Evolutionary conservation across 2,113 vertebrate species (phyloP), one percentile per base, ranked within the genome.

Genomic region (Tachysurus fulvidraco): DNA sequence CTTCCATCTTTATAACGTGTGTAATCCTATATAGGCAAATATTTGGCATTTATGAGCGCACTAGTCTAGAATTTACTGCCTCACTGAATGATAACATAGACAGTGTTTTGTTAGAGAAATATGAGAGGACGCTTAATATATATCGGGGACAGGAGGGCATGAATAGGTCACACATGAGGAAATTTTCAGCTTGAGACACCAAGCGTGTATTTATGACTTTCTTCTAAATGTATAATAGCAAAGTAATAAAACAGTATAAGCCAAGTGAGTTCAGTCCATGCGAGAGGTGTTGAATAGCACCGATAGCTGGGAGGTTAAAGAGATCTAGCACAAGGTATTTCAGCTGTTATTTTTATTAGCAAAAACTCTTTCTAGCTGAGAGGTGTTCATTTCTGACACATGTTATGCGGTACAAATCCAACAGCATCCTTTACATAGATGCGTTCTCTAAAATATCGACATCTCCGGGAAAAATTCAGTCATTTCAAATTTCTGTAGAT

Each of bases 11-110:
- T 79, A 85, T 65, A 88, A 67, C 30, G 21, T 2, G 0, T 80
- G 89, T 89, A 90, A 89, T 85, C 76, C 57, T 87, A 89, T 83
- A 89, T 89, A 88, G 76, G 23, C 64, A 80, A 41, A 78, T 81
- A 83, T 85, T 87, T 87, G 78, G 59, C 64, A 46, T 92, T 87
- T 89, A 91, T 81, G 89, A 88, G 76, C 73, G 71, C 85, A 79
- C 81, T 21, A 83, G 87, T 76, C 54, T 82, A 44, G 77, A 89
- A 83, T 89, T 83, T 79, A 86, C 84, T 85, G 85, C 84, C 78
- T 81, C 77, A 85, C 88, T 86, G 87, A 85, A 88, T 88, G 87
- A 84, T 85, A 86, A 91, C 83, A 90, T 85, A 83, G 65, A 88
- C 82, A 44, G 76, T 83, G 86, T 88, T 81, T 88, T 88, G 84